phyloP scores from a whole-genome alignment of 2,888 invertebrate species.

The Taenaris catops region DNA sequence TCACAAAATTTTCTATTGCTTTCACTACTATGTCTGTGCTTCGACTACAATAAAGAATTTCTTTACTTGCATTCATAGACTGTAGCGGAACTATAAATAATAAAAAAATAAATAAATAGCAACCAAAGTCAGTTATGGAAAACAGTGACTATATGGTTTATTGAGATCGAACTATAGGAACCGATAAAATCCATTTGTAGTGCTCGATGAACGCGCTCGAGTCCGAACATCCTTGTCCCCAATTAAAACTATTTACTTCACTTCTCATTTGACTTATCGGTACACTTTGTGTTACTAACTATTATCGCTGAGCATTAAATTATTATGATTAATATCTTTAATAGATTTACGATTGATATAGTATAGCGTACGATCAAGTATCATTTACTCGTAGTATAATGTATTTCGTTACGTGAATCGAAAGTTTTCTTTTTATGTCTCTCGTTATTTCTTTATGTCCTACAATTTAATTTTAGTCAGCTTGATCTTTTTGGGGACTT shows the following conservation, averaged over 20 bases:
- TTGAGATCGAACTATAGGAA: too few relatives aligned
- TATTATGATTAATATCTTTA: conserved; percentile 1
- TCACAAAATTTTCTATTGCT: too few relatives aligned
- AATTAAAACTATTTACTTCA: conserved; percentile 67
- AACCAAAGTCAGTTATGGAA: too few relatives aligned
- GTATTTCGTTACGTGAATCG: conserved; percentile 6
- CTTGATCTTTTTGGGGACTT: neutral
- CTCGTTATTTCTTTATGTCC: neutral
- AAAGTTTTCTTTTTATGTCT: conserved; percentile 5
- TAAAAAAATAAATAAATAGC: too few relatives aligned
- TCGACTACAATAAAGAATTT: too few relatives aligned
- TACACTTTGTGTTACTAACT: conserved; percentile 33
- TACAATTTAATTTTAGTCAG: neutral
- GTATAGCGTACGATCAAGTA: conserved; percentile 1
- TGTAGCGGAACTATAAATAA: too few relatives aligned
- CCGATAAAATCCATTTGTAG: conserved; percentile 20
- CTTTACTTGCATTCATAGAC: too few relatives aligned
- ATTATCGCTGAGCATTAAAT: conserved; percentile 7
- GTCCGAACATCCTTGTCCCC: conserved; percentile 69
- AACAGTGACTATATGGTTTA: too few relatives aligned
- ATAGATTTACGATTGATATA: neutral
- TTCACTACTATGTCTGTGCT: too few relatives aligned
- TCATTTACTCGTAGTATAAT: too few relatives aligned
- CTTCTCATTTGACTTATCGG: conserved; percentile 52
- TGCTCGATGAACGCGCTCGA: conserved; percentile 29